phyloP scores from a whole-genome alignment of 2,888 invertebrate species.

The Lasioglossum calceatum region DNA sequence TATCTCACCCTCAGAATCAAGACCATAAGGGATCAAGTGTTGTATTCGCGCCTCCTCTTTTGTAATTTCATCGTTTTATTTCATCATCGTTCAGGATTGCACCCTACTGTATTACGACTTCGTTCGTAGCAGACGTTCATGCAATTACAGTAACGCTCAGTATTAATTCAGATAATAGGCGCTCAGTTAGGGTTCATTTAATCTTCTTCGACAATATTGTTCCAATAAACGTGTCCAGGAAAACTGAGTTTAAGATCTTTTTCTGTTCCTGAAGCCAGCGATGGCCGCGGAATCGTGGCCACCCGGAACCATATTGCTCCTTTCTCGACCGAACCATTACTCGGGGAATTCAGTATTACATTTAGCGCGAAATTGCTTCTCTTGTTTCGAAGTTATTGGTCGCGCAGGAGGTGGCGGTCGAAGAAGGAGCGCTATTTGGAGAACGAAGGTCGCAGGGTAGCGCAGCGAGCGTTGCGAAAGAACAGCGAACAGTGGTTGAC shows the following conservation, averaged over 20 bases:
- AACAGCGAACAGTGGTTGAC: conserved; percentile 28
- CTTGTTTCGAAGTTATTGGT: conserved; percentile 2
- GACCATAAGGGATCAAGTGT: not conserved
- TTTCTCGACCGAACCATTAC: not conserved
- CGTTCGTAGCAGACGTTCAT: not conserved
- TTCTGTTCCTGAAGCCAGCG: not conserved
- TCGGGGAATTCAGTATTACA: not conserved
- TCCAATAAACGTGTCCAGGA: not conserved
- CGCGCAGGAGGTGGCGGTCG: not conserved
- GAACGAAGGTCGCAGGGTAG: not conserved
- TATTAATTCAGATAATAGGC: not conserved
- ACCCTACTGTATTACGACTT: not conserved
- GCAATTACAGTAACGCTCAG: not conserved
- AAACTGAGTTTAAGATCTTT: not conserved
- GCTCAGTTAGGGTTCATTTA: not conserved
- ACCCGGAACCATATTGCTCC: not conserved
- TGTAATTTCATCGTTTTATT: not conserved
- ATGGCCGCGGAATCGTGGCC: not conserved
- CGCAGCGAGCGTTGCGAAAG: not conserved
- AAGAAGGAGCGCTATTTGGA: not conserved
- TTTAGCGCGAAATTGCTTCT: not conserved
- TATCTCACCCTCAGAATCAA: too few relatives aligned
- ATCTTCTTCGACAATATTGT: not conserved
- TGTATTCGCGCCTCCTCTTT: not conserved
- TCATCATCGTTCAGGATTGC: not conserved